Base-by-base conservation (phyloP, 1,140 invertebrate species). In the Papilio dardanus region DNA sequence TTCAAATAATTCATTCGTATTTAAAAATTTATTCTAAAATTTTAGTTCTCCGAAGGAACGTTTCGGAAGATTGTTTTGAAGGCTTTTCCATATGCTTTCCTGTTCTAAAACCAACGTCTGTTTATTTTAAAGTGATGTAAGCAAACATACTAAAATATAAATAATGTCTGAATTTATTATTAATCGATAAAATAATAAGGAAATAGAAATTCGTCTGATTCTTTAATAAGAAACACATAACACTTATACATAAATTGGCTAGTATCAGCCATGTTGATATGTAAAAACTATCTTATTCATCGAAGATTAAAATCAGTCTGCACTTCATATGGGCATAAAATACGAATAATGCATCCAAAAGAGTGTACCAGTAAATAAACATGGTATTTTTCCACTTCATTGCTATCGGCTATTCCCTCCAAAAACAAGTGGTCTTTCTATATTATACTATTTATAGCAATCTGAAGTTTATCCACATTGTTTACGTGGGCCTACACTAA, bases 1-100 rank as follows among this genome's bases (percentile, higher is more conserved):
- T 21, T 54, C 19, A 54, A 54, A 54, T 54, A 54, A 54, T 54
- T 54, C 50, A 54, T 54, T 28, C 50, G 50, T 54, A 54, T 54
- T 54, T 54, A 54, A 54, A 54, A 54, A 54, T 54, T 19, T 54
- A 54, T 54, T 12, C 50, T 12, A 19, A 54, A 8, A 24, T 54
- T 54, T 54, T 54, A 54, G 21, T 54, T 54, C 50, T 24, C 50
- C 50, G 50, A 28, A 54, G 50, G 50, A 54, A 54, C 50, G 21
- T 54, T 54, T 24, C 50, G 50, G n/a, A 16, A 24, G 50, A 54
- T 54, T 54, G 50, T 54, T 54, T 24, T 54, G 21, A 54, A 54
- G 50, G 12, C 19, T 54, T 54, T 54, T 21, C 50, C 50, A 54
- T 54, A 54, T 54, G 50, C 50, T 54, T 54, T 54, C 50, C 50